phyloP scores from a whole-genome alignment of 2,797 vertebrate species.

The Geotrypetes seraphini region DNA sequence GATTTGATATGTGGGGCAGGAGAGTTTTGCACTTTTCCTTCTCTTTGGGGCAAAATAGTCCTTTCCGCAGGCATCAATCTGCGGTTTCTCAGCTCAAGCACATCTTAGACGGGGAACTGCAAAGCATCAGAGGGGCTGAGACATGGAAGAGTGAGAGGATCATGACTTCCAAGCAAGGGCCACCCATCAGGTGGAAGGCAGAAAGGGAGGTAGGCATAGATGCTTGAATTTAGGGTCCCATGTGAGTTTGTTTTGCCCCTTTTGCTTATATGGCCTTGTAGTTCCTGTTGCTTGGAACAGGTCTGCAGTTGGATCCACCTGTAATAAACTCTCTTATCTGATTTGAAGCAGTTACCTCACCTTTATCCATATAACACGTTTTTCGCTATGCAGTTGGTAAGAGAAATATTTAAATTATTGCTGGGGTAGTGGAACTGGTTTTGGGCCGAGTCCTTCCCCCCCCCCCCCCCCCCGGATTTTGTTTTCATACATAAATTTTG shows the following conservation, averaged over 20 bases:
- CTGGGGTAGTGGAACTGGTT: too few relatives aligned
- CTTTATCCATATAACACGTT: too few relatives aligned
- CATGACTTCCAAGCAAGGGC: constrained; percentile 80
- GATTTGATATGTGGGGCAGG: constrained; percentile 19
- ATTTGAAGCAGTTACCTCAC: too few relatives aligned
- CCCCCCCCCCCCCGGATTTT: constrained; percentile 45
- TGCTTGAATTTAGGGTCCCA: too few relatives aligned
- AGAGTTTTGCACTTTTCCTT: not conserved
- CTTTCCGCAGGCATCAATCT: constrained; percentile 34
- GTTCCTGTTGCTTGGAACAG: too few relatives aligned
- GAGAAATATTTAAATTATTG: too few relatives aligned
- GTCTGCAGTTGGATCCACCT: too few relatives aligned
- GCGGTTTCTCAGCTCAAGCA: constrained; percentile 51
- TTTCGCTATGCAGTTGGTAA: too few relatives aligned
- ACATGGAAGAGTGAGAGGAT: constrained; percentile 88
- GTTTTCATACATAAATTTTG: constrained; percentile 94
- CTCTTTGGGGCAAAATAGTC: not conserved
- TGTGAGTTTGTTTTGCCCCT: too few relatives aligned
- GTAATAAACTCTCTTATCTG: too few relatives aligned
- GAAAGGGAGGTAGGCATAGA: constrained; percentile 60
- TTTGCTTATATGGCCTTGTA: too few relatives aligned
- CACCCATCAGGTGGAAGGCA: constrained; percentile 70
- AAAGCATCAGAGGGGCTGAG: constrained; percentile 70
- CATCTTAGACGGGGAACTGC: constrained; percentile 69
- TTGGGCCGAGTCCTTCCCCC: too few relatives aligned